Evolutionary conservation across 2,888 invertebrate species (phyloP), one percentile per base, ranked within the genome.

Genomic region (Lapara coniferarum): DNA sequence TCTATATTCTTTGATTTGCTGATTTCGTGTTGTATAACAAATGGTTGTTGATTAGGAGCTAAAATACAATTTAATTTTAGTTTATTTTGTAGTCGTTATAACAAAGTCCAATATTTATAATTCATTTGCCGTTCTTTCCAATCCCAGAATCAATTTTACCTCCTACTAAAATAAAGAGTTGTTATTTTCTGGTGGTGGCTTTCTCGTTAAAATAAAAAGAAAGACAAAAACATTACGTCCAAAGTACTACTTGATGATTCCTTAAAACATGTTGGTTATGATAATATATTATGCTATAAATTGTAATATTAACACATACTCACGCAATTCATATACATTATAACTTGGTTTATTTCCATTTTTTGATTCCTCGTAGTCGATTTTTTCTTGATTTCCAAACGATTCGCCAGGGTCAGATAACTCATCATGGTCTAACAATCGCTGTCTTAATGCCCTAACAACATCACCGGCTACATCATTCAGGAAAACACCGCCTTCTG

Each of bases 311-410:
- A 53, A 16, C 12, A 66, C 73, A 75, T 76, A 86, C 90, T 88
- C 82, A 91, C 91, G 73, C 30, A 89, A 76, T 87, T 90, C 89
- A 76, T 80, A 87, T 10, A 90, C 87, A 13, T 77, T 70, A 69
- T 85, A 85, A 14, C 71, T 71, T 30, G 79, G 19, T 19, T 70
- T 74, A 49, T 67, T 71, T 66, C 73, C 70, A 5, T 69, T 58
- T 56, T 68, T 72, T 46, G 37, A 10, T 25, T 66, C 44, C 13
- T 19, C 19, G 14, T 16, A 13, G n/a, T 49, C 46, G 46, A 5
- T 30, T 12, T 19, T 52, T 30, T 51, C 25, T 67, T 51, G 13
- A 19, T 51, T 68, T 13, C 44, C 52, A 14, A 46, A 19, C 19
- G n/a, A 46, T 0, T 46, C 16, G 10, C 57, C 12, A 10, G 55